Percentiles rank a stretch among this genome's conserved stretches.
Conservation (phyloP, 2,888 invertebrate species). For the Vanessa cardui region DNA sequence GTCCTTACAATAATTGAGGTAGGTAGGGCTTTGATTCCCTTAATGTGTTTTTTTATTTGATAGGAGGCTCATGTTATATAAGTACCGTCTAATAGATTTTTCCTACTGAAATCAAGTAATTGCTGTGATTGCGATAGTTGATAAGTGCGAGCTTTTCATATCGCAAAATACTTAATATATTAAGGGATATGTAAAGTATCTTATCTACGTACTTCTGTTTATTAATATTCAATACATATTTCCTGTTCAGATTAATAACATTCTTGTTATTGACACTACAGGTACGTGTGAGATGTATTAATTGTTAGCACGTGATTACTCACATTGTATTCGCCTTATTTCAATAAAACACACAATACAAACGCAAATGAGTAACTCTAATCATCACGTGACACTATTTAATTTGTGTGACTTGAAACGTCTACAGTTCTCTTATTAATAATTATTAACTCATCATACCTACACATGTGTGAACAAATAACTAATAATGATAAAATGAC, state of each 20-base stretch:
- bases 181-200: too few relatives aligned
- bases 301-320: constrained; percentile 5
- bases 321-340: background rate
- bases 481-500: too few relatives aligned
- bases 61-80: too few relatives aligned
- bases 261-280: background rate
- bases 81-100: too few relatives aligned
- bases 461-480: background rate
- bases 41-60: too few relatives aligned
- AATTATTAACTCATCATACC: background rate
- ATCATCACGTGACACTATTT: constrained; percentile 3
- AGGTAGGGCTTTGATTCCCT: too few relatives aligned
- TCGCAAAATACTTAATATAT: too few relatives aligned
- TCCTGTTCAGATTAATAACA: background rate
- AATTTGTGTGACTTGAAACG: background rate
- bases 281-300: background rate
- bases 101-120: too few relatives aligned
- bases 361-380: constrained; percentile 3
- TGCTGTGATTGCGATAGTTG: too few relatives aligned
- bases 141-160: too few relatives aligned
- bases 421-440: background rate
- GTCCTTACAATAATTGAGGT: too few relatives aligned
- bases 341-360: background rate
- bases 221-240: background rate
- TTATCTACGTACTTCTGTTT: background rate